Evolutionary conservation across 2,888 invertebrate species (phyloP), one percentile per base, ranked within the genome.

Genomic region (Julus scandinavius): DNA sequence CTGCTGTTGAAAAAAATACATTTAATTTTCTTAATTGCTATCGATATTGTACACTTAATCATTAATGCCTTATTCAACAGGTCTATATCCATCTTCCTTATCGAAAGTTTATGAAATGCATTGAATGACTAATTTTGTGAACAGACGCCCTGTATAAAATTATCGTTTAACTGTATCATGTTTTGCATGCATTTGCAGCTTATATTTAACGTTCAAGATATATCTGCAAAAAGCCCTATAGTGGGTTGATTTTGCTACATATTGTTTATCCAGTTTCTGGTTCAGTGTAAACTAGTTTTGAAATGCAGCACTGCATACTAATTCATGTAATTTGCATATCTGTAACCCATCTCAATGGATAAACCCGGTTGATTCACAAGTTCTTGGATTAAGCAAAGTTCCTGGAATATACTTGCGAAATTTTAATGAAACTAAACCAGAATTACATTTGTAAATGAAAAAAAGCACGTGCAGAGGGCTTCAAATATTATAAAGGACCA

Each of bases 101-200:
- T 89, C 49, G 20, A 45, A 45, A 45, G 54, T 9, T 54, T 9
- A 54, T 54, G 49, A 9, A 49, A 7, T 29, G 58, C 17, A 13
- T 9, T 29, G 72, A 20, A 13, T 80, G 80, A 80, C 72, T 72
- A 63, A n/a, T 63, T 45, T 63, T 72, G 17, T 72, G 29, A 80
- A 80, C 29, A 80, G 38, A 0, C 80, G 38, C 80, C 80, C 80
- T 80, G 80, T 80, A 80, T 80, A 29, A 9, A 80, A 38, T 38
- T 80, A 29, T 29, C 80, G 80, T 80, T 80, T 80, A 80, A 80
- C 9, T 80, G n/a, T 80, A 29, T 38, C 80, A 80, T 80, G 38
- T 38, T 80, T 80, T 80, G 80, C 80, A 13, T 80, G 80, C 2
- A 80, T 80, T 80, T 80, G 38, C 80, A 80, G 80, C 29, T 38